Conservation (phyloP, 1,140 invertebrate genomes). For the Eciton burchellii region DNA sequence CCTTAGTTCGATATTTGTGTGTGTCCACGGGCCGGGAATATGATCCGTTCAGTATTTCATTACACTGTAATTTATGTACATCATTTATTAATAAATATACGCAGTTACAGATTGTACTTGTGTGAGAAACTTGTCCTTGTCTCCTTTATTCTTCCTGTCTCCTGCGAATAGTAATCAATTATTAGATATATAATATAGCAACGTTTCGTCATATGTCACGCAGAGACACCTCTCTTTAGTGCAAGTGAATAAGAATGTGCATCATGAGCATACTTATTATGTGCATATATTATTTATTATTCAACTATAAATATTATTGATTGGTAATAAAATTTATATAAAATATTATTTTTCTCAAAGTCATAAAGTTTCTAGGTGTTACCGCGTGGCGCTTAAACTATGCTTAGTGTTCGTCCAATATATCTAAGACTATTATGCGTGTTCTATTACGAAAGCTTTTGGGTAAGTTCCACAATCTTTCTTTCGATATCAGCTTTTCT, state of each 20-base stretch:
- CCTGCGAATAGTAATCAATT: constrained; percentile 28
- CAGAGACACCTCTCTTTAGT: background rate
- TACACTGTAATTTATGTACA: constrained; percentile 81
- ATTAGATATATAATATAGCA: constrained; percentile 7
- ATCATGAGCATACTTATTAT: background rate
- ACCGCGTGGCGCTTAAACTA: constrained; percentile 24
- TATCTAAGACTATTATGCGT: constrained; percentile 22
- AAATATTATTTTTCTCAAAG: background rate
- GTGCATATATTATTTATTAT: background rate
- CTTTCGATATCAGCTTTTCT: constrained; percentile 26
- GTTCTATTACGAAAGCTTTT: constrained; percentile 35
- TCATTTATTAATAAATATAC: constrained; percentile 79
- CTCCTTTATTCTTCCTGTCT: constrained; percentile 13
- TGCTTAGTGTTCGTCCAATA: constrained; percentile 48
- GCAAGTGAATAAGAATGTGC: background rate
- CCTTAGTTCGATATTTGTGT: constrained; percentile 42
- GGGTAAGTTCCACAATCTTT: constrained; percentile 51
- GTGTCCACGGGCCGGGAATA: constrained; percentile 65
- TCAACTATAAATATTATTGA: no score
- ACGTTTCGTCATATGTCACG: background rate
- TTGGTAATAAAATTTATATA: no score
- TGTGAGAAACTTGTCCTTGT: constrained; percentile 25
- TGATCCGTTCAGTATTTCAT: constrained; percentile 77
- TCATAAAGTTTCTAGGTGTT: background rate
- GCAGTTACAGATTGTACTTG: constrained; percentile 65